phyloP scores from a whole-genome alignment of 2,797 vertebrate species.

The Malurus splendens region DNA sequence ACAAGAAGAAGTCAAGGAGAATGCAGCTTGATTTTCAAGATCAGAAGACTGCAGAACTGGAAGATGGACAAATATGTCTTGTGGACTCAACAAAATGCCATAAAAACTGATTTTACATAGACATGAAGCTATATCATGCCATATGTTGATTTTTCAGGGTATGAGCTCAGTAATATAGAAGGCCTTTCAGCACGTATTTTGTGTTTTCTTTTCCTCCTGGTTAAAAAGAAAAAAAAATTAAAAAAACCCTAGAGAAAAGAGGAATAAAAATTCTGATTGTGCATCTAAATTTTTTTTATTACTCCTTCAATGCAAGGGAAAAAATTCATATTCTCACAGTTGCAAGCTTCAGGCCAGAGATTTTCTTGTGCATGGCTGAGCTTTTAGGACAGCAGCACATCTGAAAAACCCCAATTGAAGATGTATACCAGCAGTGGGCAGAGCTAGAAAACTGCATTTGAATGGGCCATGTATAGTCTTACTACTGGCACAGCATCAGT shows the following conservation, averaged over 20 bases:
- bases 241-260: background rate
- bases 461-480: background rate
- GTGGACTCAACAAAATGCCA: slow-evolving; percentile 1
- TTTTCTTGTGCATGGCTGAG: background rate
- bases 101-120: background rate
- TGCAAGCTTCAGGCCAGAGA: background rate
- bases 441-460: background rate
- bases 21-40: background rate
- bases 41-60: slow-evolving; percentile 12
- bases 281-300: background rate
- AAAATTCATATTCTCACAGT: background rate
- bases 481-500: background rate
- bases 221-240: background rate
- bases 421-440: background rate
- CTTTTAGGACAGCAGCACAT: background rate
- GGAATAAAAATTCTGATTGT: background rate
- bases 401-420: background rate
- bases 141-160: background rate
- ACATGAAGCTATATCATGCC: background rate
- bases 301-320: background rate
- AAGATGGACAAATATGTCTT: background rate
- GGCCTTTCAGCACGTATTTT: background rate
- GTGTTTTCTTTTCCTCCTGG: background rate
- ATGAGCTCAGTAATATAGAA: background rate
- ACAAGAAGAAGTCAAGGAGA: slow-evolving; percentile 17